These are phyloP conservation scores for Parnassius orleans DNA, from an alignment of 2,888 invertebrate genomes.

Conservation along the genomic window DNA sequence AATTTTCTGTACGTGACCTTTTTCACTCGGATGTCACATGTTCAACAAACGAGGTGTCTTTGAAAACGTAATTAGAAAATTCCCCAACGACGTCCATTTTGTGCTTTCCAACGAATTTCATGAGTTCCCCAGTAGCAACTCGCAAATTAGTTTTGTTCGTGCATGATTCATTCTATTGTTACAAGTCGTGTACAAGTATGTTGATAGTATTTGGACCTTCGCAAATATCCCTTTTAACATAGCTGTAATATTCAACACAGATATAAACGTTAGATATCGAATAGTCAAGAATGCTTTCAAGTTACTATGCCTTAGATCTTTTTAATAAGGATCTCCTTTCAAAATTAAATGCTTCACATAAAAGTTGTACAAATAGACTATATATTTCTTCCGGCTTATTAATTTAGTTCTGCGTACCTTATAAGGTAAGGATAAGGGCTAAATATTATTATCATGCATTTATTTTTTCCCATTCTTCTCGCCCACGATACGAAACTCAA, in stretches of 20 bases:
- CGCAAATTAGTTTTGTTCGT: slow-evolving; percentile 71
- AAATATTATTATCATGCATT: too few species aligned
- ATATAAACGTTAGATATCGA: too few species aligned
- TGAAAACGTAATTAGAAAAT: slow-evolving; percentile 81
- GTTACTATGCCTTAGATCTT: too few species aligned
- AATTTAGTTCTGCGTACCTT: too few species aligned
- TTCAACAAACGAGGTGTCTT: slow-evolving; percentile 78
- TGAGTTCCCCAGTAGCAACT: slow-evolving; percentile 42
- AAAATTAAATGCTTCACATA: too few species aligned
- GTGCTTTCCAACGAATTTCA: slow-evolving; percentile 52
- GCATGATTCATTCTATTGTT: slow-evolving; percentile 34
- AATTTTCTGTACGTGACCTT: slow-evolving; percentile 78
- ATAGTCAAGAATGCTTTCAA: slow-evolving; percentile 1
- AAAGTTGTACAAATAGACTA: too few species aligned
- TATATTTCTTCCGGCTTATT: too few species aligned
- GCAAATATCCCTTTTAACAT: not conserved
- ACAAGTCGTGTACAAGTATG: slow-evolving; percentile 18
- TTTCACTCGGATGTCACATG: slow-evolving; percentile 74
- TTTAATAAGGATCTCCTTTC: too few species aligned
- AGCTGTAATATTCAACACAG: not conserved
- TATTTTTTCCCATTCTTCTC: too few species aligned
- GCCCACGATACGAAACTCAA: too few species aligned
- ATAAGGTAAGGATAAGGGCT: too few species aligned
- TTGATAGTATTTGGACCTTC: slow-evolving; percentile 17
- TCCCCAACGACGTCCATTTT: slow-evolving; percentile 70